phyloP scores from a whole-genome alignment of 1,140 invertebrate species.

The Penaeus vannamei region DNA sequence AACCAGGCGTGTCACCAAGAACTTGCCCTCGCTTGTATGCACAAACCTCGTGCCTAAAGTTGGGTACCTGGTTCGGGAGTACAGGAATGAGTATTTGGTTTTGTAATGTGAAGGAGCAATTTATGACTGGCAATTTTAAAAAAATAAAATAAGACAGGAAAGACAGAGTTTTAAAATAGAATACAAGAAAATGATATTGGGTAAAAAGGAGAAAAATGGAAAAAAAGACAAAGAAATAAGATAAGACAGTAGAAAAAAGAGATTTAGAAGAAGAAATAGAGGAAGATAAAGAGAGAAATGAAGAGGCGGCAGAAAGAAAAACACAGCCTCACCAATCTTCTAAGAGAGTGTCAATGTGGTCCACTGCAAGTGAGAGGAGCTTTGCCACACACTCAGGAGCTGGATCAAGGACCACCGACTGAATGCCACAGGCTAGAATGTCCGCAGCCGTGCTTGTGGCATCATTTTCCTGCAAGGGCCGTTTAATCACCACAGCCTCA shows the following conservation, averaged over 20 bases:
- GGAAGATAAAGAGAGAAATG: too few species aligned
- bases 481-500: conserved; percentile 81
- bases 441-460: conserved; percentile 34
- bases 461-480: conserved; percentile 73
- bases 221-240: background rate
- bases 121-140: conserved; percentile 69
- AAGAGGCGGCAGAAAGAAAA: too few species aligned
- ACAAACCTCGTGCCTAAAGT: conserved; percentile 91
- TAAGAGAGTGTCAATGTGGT: conserved; percentile 95
- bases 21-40: conserved; percentile 96
- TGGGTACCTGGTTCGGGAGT: conserved; percentile 66
- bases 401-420: conserved; percentile 81
- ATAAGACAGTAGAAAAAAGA: too few species aligned
- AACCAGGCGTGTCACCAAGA: conserved; percentile 94
- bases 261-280: too few species aligned
- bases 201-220: too few species aligned
- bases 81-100: conserved; percentile 67
- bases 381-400: conserved; percentile 86
- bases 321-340: conserved; percentile 92
- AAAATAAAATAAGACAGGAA: background rate
- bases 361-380: conserved; percentile 90
- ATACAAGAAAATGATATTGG: too few species aligned
- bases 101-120: background rate
- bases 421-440: conserved; percentile 66
- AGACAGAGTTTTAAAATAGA: too few species aligned